Evolutionary conservation across 2,797 vertebrate genomes (phyloP), one percentile per base, ranked within the genome.

Genomic region (Acanthurus tractus): DNA sequence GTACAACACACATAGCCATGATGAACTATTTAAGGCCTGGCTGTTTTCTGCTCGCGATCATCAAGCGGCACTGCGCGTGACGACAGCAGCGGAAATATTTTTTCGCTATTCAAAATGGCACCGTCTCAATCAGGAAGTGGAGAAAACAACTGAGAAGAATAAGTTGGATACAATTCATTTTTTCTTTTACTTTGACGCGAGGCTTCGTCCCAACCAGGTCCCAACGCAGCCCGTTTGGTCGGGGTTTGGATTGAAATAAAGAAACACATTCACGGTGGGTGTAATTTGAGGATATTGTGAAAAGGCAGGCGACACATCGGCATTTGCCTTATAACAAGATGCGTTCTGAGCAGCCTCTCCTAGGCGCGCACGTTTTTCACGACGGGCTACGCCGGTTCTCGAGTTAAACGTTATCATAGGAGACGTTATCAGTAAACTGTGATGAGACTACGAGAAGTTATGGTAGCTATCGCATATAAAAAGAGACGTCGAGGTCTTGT

Each of bases 31-130:
- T 76, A 52, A 55, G 78, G 78, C 61, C 74, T 65, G 36, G 50
- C 61, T 79, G 63, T 46, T 56, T 38, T 40, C 63, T 66, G 82
- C 50, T 78, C 46, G 58, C 55, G 63, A 78, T 75, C 85, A 72
- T 71, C 86, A 74, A 83, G 86, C 66, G 69, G 78, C 59, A 14
- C 22, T 64, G 82, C 70, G 86, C 63, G 88, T 93, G 89, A 93
- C 93, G 91, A 87, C 93, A 93, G 78, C 88, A 85, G 87, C 93
- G 94, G 94, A 96, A 95, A 92, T 89, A 87, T 94, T 90, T 89
- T 90, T 81, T 93, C 90, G 83, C 86, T 91, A 83, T 94, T 94
- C 93, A 95, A 95, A 93, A 96, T 95, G 94, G 94, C 93, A 90
- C 87, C 94, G 89, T 89, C 86, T 92, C 73, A 91, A 93, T 92